Percentiles rank a stretch among this genome's conserved stretches.
Conservation (phyloP, 2,113 vertebrate species). For the Campylomormyrus tamandua region DNA sequence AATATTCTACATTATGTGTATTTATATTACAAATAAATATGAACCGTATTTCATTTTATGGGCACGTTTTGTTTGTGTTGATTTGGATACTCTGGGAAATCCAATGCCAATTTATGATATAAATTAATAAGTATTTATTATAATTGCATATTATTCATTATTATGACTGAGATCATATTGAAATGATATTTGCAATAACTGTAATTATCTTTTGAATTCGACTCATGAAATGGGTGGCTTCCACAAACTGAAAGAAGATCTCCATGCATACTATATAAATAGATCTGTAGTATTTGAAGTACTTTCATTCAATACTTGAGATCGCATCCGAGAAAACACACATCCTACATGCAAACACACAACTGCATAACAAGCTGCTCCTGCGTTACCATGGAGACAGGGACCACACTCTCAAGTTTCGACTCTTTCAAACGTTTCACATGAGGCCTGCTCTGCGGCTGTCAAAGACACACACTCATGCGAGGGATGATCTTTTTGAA, state of each 20-base stretch:
- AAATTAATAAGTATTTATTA: not conserved
- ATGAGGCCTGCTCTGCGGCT: slow-evolving; percentile 52
- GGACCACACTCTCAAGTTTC: slow-evolving; percentile 70
- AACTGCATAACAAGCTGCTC: slow-evolving; percentile 55
- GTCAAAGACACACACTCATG: slow-evolving; percentile 61
- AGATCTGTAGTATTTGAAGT: slow-evolving; percentile 6
- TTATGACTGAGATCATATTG: not conserved
- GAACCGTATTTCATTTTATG: not conserved
- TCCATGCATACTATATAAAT: not conserved
- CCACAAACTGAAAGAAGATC: not conserved
- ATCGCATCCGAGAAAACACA: slow-evolving; percentile 44
- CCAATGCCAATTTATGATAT: not conserved
- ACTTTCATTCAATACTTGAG: slow-evolving; percentile 24
- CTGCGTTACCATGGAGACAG: slow-evolving; percentile 65
- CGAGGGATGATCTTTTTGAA: slow-evolving; percentile 48
- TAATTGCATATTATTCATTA: not conserved
- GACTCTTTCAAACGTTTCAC: slow-evolving; percentile 53
- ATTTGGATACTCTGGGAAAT: not conserved
- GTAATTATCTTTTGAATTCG: not conserved
- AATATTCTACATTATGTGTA: not conserved
- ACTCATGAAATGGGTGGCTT: not conserved
- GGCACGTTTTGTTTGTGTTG: not conserved
- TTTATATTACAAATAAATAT: not conserved
- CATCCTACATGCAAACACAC: slow-evolving; percentile 51
- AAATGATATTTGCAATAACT: not conserved